A percentile compares a stretch with the other conserved stretches of the same genome.
Evolutionary conservation across 2,113 vertebrate species (phyloP).

Genomic region (Pampusana beccarii): DNA sequence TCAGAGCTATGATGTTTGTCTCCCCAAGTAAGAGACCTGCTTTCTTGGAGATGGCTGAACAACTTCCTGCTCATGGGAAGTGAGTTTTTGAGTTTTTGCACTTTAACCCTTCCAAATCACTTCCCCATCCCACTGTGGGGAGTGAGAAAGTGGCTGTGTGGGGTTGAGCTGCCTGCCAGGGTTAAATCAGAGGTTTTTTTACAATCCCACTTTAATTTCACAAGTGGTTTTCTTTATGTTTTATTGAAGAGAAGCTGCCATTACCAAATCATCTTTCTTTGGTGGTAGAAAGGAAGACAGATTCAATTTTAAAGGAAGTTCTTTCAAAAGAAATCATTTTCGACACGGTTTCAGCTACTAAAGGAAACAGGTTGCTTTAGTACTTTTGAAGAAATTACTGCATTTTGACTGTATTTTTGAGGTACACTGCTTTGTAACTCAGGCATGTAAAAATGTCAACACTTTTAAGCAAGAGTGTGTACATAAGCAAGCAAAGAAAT

Average conservation of each 20-base stretch:
- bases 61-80: neutral
- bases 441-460: neutral
- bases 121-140: neutral
- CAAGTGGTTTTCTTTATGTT: neutral
- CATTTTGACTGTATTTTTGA: neutral
- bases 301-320: neutral
- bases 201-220: neutral
- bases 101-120: neutral
- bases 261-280: neutral
- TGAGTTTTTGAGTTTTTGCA: neutral
- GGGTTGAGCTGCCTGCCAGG: neutral
- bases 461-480: neutral
- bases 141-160: neutral
- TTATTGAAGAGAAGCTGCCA: neutral
- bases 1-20: rapidly evolving
- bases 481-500: neutral
- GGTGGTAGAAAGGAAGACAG: neutral
- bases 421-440: neutral
- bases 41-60: neutral
- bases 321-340: neutral
- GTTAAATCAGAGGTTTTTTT: neutral
- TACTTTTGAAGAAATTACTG: neutral
- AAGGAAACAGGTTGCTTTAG: neutral
- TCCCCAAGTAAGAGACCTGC: neutral
- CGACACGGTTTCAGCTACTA: neutral